Evolutionary conservation across 2,888 invertebrate genomes (phyloP), one percentile per base, ranked within the genome.

Genomic region (Dasysyrphus tricinctus): DNA sequence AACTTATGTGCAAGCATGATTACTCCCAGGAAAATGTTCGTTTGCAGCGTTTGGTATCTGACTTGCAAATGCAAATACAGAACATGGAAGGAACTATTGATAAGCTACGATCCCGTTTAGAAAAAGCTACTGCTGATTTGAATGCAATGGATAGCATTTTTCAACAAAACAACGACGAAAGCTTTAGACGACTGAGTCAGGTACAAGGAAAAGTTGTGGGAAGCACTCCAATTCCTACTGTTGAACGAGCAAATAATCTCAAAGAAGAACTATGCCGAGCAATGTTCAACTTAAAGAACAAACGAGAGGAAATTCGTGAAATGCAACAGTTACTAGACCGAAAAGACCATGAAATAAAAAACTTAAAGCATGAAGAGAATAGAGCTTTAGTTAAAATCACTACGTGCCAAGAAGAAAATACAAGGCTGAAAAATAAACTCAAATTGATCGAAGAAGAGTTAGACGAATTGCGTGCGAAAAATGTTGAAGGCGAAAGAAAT

Each of bases 241-340:
- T 91, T 5, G 93, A 93, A 70, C 92, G 92, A 1, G 89, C 92
- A 6, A 90, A 91, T 32, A 93, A 92, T 88, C 90, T 94, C 9
- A 93, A 93, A 67, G 91, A 91, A 49, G 94, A 94, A 90, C 90
- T 94, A 0, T 92, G 89, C 63, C 92, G 93, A 37, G 93, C 93
- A 24, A 89, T 94, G 19, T 91, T 91, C 16, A 92, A 92, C 24
- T 92, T 93, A 54, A 93, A 93, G 73, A 89, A 89, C 2, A 94
- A 94, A 88, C 91, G 93, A n/a, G 94, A 94, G 80, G 93, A 94
- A 88, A 93, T 94, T 49, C 92, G 92, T n/a, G 92, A 91, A 54
- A 88, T 94, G 32, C 93, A 93, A 79, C 92, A 92, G 32, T 88
- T 89, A 3, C 49, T 93, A 3, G 89, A 89, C 0, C 90, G 90